These are phyloP conservation scores for Sturnira hondurensis DNA, from an alignment of 2,113 vertebrate species.

Conservation along the genomic window DNA sequence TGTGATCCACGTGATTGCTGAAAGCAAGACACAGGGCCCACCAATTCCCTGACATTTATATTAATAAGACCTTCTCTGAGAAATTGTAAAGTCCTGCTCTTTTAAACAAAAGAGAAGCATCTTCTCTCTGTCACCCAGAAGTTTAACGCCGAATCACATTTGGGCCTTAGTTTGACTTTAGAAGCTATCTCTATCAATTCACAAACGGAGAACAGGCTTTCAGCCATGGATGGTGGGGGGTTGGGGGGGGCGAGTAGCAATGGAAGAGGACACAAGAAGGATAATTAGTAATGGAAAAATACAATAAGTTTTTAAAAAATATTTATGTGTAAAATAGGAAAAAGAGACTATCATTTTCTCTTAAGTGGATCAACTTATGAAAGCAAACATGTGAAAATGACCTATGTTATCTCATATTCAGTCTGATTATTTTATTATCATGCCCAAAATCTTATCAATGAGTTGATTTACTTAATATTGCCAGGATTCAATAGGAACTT, in stretches of 20 bases:
- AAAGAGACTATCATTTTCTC: neutral
- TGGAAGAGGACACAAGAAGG: no score
- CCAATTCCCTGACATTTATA: constrained; percentile 59
- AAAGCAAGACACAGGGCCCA: constrained; percentile 47
- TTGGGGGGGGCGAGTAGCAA: no score
- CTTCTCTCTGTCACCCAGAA: constrained; percentile 15
- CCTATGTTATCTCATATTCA: neutral
- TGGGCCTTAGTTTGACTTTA: neutral
- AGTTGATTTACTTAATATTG: neutral
- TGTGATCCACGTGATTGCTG: constrained; percentile 55
- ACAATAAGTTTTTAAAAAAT: no score
- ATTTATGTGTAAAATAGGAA: no score
- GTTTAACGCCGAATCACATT: constrained; percentile 8
- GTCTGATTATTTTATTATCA: neutral
- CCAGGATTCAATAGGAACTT: neutral
- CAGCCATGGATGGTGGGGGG: no score
- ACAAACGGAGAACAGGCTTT: no score
- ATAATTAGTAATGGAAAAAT: no score
- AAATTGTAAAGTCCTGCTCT: constrained; percentile 45
- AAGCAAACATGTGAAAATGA: neutral
- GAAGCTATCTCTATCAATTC: neutral
- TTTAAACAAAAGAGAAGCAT: constrained; percentile 50
- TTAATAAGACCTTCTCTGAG: constrained; percentile 57
- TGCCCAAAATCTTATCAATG: neutral
- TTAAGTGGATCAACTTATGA: neutral